Conservation (phyloP, 2,888 invertebrate genomes). For the Hesperia comma region DNA sequence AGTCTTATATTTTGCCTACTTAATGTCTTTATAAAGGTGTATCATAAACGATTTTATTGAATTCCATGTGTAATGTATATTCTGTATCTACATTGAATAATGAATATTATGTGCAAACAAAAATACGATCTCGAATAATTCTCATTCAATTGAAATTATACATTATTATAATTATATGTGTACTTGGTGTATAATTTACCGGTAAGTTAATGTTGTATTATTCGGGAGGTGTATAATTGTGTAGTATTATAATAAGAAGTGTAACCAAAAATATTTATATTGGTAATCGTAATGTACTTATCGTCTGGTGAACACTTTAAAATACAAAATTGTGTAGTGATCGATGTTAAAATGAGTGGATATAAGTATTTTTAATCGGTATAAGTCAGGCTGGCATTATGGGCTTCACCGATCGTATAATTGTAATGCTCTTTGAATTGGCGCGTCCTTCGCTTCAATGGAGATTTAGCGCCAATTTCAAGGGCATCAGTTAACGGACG, state of each 20-base stretch:
- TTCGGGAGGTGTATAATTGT: conserved; percentile 26
- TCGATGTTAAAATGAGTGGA: background rate
- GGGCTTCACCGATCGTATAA: conserved; percentile 27
- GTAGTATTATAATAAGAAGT: conserved; percentile 22
- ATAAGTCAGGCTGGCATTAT: conserved; percentile 43
- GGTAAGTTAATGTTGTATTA: conserved; percentile 6
- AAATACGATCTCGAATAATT: conserved; percentile 17
- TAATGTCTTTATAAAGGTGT: conserved; percentile 8
- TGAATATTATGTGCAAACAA: conserved; percentile 5
- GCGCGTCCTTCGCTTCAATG: background rate
- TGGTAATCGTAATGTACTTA: conserved; percentile 10
- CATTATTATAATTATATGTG: background rate
- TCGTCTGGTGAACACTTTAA: background rate
- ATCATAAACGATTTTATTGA: conserved; percentile 1
- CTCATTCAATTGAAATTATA: background rate
- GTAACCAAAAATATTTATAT: conserved; percentile 23
- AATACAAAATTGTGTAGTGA: background rate
- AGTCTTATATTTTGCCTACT: conserved; percentile 40
- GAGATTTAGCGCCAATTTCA: no score
- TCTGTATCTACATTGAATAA: background rate
- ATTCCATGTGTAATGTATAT: conserved; percentile 19
- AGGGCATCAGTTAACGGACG: background rate
- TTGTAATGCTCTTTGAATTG: no score
- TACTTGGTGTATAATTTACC: conserved; percentile 14
- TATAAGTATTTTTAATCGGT: conserved; percentile 2